Base-by-base conservation (phyloP, 2,888 invertebrate species). In the Timema podura region DNA sequence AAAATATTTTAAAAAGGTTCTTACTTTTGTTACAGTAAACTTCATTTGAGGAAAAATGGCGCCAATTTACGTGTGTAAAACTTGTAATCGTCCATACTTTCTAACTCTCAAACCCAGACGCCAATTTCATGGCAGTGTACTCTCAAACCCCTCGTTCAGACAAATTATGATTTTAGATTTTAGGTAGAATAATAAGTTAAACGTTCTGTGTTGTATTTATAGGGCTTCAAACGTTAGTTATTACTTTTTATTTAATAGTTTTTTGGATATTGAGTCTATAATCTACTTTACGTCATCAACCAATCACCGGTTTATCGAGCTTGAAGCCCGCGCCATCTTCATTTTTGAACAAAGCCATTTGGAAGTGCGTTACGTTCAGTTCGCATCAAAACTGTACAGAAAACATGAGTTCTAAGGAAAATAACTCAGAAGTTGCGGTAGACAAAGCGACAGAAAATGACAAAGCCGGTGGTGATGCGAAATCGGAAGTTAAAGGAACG, bases 401-500 rank as follows among this genome's bases (percentile, higher is more conserved):
- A 70, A 78, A 78, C 75, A 91, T 91, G 91, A 91, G 91, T 87
- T 86, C 90, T 84, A 90, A 89, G 85, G 91, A 91, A 85, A 91
- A 91, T 85, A 92, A 91, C 86, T 85, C 87, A 81, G 91, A 92
- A 85, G 91, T 92, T 83, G 91, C 91, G 79, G 91, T 92, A 77
- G 92, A 92, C 85, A 92, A 92, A 87, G 85, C 88, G 80, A 87
- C 87, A 81, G 91, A 91, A 81, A 86, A 85, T 82, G 91, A 91
- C 80, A 91, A 91, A 85, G 86, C 86, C 80, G 84, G 87, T 76
- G 81, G 80, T 73, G 91, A 91, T 81, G 87, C 89, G 71, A 92
- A 92, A 86, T 89, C 90, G 84, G 91, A 91, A 81, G 85, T 92
- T 81, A 92, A 92, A 85, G 92, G 91, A 84, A 90, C 91, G 81